Conservation (phyloP, 37 sponge, comb jelly and placozoan genomes). For the Amphimedon queenslandica region DNA sequence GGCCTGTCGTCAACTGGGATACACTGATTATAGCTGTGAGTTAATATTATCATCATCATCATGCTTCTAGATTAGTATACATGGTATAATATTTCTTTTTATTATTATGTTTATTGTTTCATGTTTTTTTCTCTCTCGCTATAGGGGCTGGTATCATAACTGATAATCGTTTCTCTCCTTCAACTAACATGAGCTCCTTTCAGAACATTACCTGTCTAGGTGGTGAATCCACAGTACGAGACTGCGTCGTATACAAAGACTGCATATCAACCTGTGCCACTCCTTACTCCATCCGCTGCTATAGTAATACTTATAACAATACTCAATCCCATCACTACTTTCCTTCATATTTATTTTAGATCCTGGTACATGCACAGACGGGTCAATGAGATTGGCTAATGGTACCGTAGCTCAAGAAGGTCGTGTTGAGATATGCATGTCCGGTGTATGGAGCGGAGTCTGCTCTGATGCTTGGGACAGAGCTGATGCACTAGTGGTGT, state of each 20-base stretch:
- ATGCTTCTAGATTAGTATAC: too few species aligned
- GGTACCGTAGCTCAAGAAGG: neutral
- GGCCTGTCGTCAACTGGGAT: conserved; percentile 3
- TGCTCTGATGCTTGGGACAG: neutral
- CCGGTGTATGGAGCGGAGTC: conserved; percentile 4
- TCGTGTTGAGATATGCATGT: neutral
- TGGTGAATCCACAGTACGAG: neutral
- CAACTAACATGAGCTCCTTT: neutral
- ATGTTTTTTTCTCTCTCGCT: too few species aligned
- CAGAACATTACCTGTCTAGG: neutral
- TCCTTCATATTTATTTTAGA: neutral
- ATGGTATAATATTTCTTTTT: too few species aligned
- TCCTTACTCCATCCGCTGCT: neutral
- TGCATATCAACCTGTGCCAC: neutral
- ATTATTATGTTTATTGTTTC: too few species aligned
- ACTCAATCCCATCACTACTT: neutral
- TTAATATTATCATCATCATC: too few species aligned
- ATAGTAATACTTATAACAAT: neutral
- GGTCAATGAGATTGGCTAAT: neutral
- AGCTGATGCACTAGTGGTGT: neutral
- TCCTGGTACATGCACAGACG: neutral
- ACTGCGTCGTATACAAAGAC: neutral
- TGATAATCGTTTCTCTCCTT: neutral
- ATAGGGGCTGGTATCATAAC: neutral
- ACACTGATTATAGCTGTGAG: neutral